Evolutionary conservation across 2,113 vertebrate species (phyloP).

Genomic region (Erythrolamprus reginae): DNA sequence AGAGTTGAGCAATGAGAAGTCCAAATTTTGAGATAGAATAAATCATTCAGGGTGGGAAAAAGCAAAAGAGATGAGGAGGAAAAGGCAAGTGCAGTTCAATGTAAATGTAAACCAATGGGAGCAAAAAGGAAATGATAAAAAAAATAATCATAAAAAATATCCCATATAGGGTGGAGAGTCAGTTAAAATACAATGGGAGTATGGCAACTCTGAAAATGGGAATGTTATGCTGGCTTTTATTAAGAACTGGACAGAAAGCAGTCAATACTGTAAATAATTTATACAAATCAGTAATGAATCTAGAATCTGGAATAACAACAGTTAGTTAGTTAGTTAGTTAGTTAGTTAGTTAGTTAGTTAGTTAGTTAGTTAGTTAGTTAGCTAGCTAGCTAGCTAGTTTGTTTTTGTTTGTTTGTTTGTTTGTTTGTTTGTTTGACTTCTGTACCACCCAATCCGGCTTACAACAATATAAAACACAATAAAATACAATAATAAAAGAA

Average conservation of each 20-base stretch:
- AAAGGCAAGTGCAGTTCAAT: not conserved
- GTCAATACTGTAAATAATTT: not conserved
- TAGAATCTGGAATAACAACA: not conserved
- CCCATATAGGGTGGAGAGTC: not conserved
- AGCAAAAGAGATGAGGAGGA: not conserved
- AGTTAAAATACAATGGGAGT: not conserved
- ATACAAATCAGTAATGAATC: not conserved
- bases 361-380: no score
- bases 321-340: no score
- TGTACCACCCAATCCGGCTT: no score
- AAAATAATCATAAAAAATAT: not conserved
- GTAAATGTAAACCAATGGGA: not conserved
- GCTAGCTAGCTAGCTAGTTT: no score
- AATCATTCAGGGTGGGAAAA: not conserved
- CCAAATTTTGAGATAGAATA: not conserved
- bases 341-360: no score
- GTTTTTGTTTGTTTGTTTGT: no score
- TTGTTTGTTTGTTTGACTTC: no score
- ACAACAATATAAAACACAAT: no score
- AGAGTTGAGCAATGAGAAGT: not conserved
- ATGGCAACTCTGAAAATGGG: not conserved
- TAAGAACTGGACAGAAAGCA: not conserved
- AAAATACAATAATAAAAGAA: no score
- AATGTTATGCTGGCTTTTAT: not conserved
- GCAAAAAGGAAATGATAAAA: not conserved